Base-by-base conservation (phyloP, 2,113 vertebrate genomes). In the Conger conger region DNA sequence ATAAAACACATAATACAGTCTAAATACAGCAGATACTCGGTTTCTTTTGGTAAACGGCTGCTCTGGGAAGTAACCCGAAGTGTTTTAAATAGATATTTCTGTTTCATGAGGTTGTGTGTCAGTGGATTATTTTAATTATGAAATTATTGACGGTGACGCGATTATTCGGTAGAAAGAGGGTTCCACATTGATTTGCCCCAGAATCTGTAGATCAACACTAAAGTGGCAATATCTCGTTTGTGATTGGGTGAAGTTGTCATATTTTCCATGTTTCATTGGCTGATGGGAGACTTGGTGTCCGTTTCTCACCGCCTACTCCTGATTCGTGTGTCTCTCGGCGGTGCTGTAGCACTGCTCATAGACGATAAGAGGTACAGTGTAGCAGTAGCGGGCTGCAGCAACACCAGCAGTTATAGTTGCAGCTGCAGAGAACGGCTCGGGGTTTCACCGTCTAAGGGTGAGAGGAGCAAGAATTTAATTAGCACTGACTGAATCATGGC, bases 401-500 rank as follows among this genome's bases (percentile, higher is more conserved):
- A 88, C 79, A 79, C 87, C 80, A 87, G 82, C 76, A 76, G 84
- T 33, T 79, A 54, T 76, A 81, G 33, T 53, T 42, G 68, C 13
- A 50, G 82, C 80, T 27, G 80, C 27, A 54, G 38, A 83, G 85
- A 82, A 60, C 54, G 80, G 84, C 68, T 82, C 80, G 60, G 86
- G 84, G 85, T 86, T 77, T 79, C 73, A 78, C 85, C 68, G 79
- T 68, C 84, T 86, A 82, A 88, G 80, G 87, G 87, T 85, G 88
- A 88, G 84, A 86, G 83, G 88, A 86, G 89, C 88, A 81, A 80
- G 84, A 78, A 84, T 73, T 80, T 42, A 85, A 85, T 81, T 83
- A 86, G 85, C 87, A 76, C 82, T 81, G 57, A 80, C 68, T 42
- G 88, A 91, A 90, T 85, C 89, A 94, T 94, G 94, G 93, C 92